Evolutionary conservation across 2,888 invertebrate species (phyloP), one percentile per base, ranked within the genome.

Genomic region (Mechanitis messenoides): DNA sequence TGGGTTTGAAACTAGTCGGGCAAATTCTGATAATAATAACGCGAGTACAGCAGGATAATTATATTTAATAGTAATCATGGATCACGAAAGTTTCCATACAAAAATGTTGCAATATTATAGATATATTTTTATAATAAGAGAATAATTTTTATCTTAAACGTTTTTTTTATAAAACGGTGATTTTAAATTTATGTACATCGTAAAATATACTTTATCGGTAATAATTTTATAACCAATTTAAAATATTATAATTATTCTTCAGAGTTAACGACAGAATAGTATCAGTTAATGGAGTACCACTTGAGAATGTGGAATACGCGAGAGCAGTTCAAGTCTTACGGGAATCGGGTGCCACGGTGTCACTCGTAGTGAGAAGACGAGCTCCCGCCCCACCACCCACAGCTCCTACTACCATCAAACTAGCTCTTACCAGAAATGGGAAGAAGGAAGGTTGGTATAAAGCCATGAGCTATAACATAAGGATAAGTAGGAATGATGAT

Each of bases 181-280:
- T 20, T 20, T 20, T 20, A 20, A 20, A 20, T 20, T 20, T 20
- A 1, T 20, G 35, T 35, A 35, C 35, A 35, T 35, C 3, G 3
- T 35, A 35, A 35, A 6, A 35, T 1, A 35, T 35, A 35, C 35
- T 5, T 20, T 20, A 35, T 5, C 35, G 6, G 1, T 2, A 5
- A 35, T 35, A 35, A 5, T 5, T 35, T 35, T 42, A 42, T 9
- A 6, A 9, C 11, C 42, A 1, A 20, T 55, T 42, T 11, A 38
- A 55, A 55, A 28, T 28, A 42, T 11, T 42, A 12, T 38, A 38
- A 9, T 38, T 20, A 28, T 33, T 54, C 62, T 76, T 33, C 92
- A 99, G 98, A 89, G 97, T 98, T 50, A 99, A 99, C 87, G 99
- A 99, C 90, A 93, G 99, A 69, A 98, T 99, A 77, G 94, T 98